Percentiles rank a stretch among this genome's conserved stretches.
phyloP scores from a whole-genome alignment of 2,888 invertebrate genomes.

The Saturnia pavonia region DNA sequence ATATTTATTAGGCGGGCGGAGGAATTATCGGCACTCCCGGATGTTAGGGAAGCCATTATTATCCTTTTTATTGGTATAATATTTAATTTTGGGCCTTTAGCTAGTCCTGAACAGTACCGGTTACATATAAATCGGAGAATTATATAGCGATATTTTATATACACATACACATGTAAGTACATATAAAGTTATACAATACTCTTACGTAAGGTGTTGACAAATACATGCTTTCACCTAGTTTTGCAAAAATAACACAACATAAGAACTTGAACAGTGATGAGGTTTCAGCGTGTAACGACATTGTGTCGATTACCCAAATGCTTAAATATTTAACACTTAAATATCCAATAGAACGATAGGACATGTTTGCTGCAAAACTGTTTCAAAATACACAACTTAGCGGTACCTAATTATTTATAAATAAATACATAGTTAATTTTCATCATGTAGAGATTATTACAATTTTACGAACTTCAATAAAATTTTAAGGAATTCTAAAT shows the following conservation, averaged over 20 bases:
- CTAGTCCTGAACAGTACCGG: slow-evolving; percentile 55
- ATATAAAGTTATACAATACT: not conserved
- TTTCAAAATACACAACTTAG: not conserved
- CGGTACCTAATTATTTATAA: no score
- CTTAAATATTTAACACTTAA: not conserved
- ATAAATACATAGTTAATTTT: no score
- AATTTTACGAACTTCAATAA: no score
- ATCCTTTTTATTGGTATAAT: slow-evolving; percentile 82
- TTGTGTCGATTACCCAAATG: not conserved
- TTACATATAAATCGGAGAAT: slow-evolving; percentile 74
- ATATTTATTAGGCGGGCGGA: slow-evolving; percentile 74
- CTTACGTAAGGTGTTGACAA: no score
- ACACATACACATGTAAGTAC: not conserved
- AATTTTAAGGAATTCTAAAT: no score
- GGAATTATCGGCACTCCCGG: slow-evolving; percentile 76
- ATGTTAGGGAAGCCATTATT: slow-evolving; percentile 75
- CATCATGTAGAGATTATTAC: no score
- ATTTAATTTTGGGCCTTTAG: slow-evolving; percentile 78
- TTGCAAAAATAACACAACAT: no score
- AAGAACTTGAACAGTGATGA: no score
- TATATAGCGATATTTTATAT: slow-evolving; percentile 48
- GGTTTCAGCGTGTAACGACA: no score
- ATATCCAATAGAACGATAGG: not conserved
- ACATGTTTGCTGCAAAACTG: not conserved
- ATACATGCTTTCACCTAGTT: no score